Base-by-base conservation (phyloP, 2,888 invertebrate species). In the Thera obeliscata region DNA sequence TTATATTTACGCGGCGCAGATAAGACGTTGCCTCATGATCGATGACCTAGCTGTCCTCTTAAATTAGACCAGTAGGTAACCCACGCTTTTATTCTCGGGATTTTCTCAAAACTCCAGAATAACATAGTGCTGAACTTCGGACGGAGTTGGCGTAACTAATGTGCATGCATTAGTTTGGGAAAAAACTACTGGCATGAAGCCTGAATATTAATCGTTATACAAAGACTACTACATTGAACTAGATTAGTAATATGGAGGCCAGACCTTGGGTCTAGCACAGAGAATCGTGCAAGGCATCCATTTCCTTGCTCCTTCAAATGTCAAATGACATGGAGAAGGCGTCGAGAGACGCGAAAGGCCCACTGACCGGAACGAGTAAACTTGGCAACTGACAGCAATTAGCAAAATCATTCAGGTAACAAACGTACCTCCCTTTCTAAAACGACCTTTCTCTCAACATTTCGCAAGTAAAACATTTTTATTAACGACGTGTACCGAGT, bases 381-480 rank as follows among this genome's bases (percentile, higher is more conserved):
- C 38, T 57, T n/a, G 12, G 48, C 54, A 48, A 46, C 61, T 61
- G 43, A 3, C 33, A 55, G 35, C 38, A 46, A 46, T 66, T 61
- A 52, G 50, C 6, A 46, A 36, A 54, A 61, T 12, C 35, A 54
- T 48, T 36, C 41, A n/a, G 12, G 54, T 56, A 56, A 22, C 35
- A 43, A 60, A 46, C 56, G 38, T 35, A 38, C 9, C 11, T 43
- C 22, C 61, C 54, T 52, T 56, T 61, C 58, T 52, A 56, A 54
- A 61, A 57, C 69, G 71, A 66, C 74, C 72, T 73, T 73, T 73
- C 73, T 72, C 66, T 50, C 72, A 68, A 66, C 67, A 66, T 72
- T 70, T 62, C 36, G 57, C 49, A 55, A 61, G 65, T 62, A 63
- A 61, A 68, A 54, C 59, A 58, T 64, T 33, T 63, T 54, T 49